Conservation (phyloP, 1,140 invertebrate species). For the Drosophila ogumai region DNA sequence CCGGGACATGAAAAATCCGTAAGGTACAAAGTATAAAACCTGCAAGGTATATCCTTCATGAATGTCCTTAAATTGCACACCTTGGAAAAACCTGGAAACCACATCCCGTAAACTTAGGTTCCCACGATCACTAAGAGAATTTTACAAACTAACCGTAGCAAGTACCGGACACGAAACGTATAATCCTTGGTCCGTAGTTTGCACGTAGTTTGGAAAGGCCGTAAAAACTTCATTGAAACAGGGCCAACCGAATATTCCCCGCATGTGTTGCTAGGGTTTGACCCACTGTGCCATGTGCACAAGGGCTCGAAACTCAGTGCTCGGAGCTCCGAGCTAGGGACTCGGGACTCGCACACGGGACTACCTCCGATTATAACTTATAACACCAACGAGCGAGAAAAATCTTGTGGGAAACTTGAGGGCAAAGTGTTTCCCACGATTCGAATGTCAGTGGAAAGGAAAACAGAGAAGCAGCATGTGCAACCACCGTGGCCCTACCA, state of each 20-base stretch:
- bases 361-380: conserved; percentile 82
- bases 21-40: conserved; percentile 8
- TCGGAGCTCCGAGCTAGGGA: conserved; percentile 13
- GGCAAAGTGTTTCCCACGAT: conserved; percentile 85
- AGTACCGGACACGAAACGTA: conserved; percentile 47
- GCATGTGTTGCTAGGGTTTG: conserved; percentile 50
- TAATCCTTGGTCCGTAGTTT: conserved; percentile 24
- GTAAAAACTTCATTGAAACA: conserved; percentile 38
- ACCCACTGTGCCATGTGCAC: conserved; percentile 78
- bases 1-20: conserved; percentile 12
- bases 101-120: conserved; percentile 10
- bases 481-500: conserved; percentile 64
- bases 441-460: conserved; percentile 80
- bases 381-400: conserved; percentile 84
- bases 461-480: conserved; percentile 76
- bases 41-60: conserved; percentile 3
- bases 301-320: conserved; percentile 58
- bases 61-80: conserved; percentile 13
- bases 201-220: conserved; percentile 55
- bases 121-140: conserved; percentile 5
- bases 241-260: conserved; percentile 34
- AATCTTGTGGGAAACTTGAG: conserved; percentile 85
- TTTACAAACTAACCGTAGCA: conserved; percentile 46
- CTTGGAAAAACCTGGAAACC: conserved; percentile 12
- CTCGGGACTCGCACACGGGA: conserved; percentile 43